These are phyloP conservation scores for Struthidea cinerea DNA, from an alignment of 2,113 vertebrate species.

Conservation along the genomic window DNA sequence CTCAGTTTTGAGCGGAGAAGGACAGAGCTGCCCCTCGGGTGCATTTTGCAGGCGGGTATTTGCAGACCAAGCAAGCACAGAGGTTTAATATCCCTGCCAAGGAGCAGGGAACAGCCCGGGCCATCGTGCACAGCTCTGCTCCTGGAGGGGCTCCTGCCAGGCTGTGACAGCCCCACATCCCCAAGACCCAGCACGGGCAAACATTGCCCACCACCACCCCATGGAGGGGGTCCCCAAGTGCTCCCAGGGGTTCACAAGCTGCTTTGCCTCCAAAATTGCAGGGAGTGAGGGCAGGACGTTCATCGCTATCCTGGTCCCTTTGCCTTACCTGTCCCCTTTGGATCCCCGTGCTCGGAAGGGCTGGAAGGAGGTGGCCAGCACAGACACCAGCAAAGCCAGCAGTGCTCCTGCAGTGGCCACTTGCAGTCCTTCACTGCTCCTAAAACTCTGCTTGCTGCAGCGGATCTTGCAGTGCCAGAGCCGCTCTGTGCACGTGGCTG, in stretches of 20 bases:
- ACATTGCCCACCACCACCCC: not conserved
- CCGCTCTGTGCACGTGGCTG: rapidly evolving
- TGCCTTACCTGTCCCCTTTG: not conserved
- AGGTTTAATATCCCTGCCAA: not conserved
- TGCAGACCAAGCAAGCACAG: not conserved
- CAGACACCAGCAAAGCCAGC: not conserved
- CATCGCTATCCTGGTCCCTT: rapidly evolving
- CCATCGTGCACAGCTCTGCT: rapidly evolving
- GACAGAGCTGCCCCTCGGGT: not conserved
- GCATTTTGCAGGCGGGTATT: rapidly evolving
- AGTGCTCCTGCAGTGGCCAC: not conserved
- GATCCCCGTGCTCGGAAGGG: rapidly evolving
- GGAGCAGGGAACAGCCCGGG: not conserved
- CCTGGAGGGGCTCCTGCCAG: not conserved
- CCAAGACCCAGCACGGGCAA: rapidly evolving
- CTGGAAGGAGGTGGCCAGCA: not conserved
- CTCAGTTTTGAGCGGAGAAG: rapidly evolving
- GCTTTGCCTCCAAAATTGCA: not conserved
- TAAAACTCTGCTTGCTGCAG: not conserved
- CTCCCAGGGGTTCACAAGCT: not conserved
- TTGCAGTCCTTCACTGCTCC: not conserved
- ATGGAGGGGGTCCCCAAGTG: rapidly evolving
- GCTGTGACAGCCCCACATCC: not conserved
- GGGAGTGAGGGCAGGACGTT: rapidly evolving
- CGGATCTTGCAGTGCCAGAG: rapidly evolving